A percentile compares a stretch with the other conserved stretches of the same genome.
phyloP scores from a whole-genome alignment of 2,113 vertebrate species.

The Monopterus albus region DNA sequence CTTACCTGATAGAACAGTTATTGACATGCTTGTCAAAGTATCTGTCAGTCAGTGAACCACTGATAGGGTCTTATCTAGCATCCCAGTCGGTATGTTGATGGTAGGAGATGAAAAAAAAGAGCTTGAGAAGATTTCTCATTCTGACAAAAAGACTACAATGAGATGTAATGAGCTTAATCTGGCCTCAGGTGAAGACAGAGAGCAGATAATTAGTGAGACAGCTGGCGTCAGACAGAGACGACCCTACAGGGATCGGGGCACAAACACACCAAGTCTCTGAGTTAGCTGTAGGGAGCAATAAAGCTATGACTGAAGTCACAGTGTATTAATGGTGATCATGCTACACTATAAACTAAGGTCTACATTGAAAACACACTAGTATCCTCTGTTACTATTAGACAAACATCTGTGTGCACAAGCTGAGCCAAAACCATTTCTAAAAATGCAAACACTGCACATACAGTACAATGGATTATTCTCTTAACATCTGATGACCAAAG shows the following conservation, averaged over 20 bases:
- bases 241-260: conserved; percentile 43
- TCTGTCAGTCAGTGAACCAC: conserved; percentile 36
- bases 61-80: conserved; percentile 44
- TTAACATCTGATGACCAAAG: too few relatives aligned
- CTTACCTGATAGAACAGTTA: background rate
- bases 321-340: too few relatives aligned
- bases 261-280: background rate
- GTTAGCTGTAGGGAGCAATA: conserved; percentile 3
- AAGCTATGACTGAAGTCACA: background rate
- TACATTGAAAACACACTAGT: background rate
- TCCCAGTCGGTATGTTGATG: conserved; percentile 20
- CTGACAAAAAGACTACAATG: conserved; percentile 33
- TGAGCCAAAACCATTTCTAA: too few relatives aligned
- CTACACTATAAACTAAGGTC: too few relatives aligned
- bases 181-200: conserved; percentile 58
- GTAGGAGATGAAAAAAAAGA: background rate
- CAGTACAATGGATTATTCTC: background rate
- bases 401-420: too few relatives aligned
- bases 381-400: background rate
- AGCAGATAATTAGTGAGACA: conserved; percentile 53
- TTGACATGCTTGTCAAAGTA: conserved; percentile 14
- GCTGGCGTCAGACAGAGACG: conserved; percentile 55
- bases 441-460: background rate
- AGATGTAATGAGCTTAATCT: conserved; percentile 37
- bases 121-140: conserved; percentile 30